Percentiles rank a stretch among this genome's conserved stretches.
Conservation (phyloP, 2,113 vertebrate genomes). For the Hiodon alosoides region DNA sequence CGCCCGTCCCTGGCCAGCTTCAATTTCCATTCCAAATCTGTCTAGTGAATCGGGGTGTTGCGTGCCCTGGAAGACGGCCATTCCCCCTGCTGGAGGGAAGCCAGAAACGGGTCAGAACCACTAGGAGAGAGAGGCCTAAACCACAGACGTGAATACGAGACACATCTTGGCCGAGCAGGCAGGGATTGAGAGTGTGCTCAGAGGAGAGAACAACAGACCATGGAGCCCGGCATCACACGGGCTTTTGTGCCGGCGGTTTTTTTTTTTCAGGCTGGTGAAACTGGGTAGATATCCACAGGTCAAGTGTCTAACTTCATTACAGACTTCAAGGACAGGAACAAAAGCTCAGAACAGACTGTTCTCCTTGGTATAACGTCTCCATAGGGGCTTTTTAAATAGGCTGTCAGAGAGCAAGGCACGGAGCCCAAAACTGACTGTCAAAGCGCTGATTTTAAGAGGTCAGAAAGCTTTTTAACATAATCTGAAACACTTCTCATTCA, state of each 20-base stretch:
- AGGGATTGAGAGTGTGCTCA: background rate
- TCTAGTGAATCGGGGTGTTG: slow-evolving; percentile 16
- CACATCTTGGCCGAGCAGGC: background rate
- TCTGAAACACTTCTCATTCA: slow-evolving; percentile 30
- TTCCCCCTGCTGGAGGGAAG: slow-evolving; percentile 27
- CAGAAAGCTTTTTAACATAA: background rate
- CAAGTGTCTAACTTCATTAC: slow-evolving; percentile 39
- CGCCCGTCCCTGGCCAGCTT: slow-evolving; percentile 28
- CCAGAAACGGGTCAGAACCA: slow-evolving; percentile 26
- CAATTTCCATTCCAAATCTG: slow-evolving; percentile 30
- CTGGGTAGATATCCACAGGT: slow-evolving; percentile 33
- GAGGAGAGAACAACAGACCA: background rate
- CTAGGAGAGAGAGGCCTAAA: slow-evolving; percentile 4
- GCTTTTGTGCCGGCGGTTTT: slow-evolving; percentile 9
- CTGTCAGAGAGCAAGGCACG: slow-evolving; percentile 46
- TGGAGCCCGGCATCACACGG: background rate
- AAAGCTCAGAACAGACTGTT: slow-evolving; percentile 27
- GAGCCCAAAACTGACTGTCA: slow-evolving; percentile 38
- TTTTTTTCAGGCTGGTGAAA: slow-evolving; percentile 31
- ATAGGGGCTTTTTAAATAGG: slow-evolving; percentile 47
- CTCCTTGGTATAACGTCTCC: slow-evolving; percentile 51
- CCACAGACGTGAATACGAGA: no score
- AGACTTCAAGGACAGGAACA: slow-evolving; percentile 41
- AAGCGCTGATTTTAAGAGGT: slow-evolving; percentile 30
- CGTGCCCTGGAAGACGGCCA: slow-evolving; percentile 31